These are phyloP conservation scores for Lasiurus cinereus DNA, from an alignment of 2,113 vertebrate genomes.

Conservation along the genomic window DNA sequence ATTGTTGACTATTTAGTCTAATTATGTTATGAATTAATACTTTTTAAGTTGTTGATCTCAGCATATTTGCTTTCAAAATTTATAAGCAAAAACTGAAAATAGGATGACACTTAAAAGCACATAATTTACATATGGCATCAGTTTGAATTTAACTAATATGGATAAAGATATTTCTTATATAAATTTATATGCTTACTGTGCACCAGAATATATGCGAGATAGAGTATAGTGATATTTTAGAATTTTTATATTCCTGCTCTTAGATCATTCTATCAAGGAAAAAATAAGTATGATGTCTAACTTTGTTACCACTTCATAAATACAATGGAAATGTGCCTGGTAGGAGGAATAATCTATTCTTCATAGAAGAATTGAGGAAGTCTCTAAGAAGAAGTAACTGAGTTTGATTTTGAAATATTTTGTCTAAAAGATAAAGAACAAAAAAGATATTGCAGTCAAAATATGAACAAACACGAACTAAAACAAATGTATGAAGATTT, in stretches of 20 bases:
- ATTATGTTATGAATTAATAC: background rate
- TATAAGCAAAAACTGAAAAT: background rate
- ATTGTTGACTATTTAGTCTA: background rate
- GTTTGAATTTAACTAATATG: background rate
- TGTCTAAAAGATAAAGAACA: background rate
- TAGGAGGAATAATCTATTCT: background rate
- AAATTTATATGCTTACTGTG: background rate
- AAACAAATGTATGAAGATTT: background rate
- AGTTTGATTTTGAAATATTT: slow-evolving; percentile 15
- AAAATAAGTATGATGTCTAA: background rate
- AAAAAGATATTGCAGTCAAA: background rate
- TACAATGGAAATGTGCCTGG: background rate
- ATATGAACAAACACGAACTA: background rate
- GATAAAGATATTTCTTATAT: background rate
- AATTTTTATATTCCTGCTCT: background rate
- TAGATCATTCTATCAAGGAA: background rate
- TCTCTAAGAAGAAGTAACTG: background rate
- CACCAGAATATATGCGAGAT: background rate
- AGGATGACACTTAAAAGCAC: background rate
- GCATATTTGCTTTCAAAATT: slow-evolving; percentile 48
- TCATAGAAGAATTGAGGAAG: background rate
- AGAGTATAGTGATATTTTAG: background rate
- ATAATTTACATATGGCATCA: background rate
- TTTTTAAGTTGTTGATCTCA: background rate
- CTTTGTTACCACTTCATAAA: background rate